Conservation (phyloP, 2,113 vertebrate species). For the Eulemur macaco region DNA sequence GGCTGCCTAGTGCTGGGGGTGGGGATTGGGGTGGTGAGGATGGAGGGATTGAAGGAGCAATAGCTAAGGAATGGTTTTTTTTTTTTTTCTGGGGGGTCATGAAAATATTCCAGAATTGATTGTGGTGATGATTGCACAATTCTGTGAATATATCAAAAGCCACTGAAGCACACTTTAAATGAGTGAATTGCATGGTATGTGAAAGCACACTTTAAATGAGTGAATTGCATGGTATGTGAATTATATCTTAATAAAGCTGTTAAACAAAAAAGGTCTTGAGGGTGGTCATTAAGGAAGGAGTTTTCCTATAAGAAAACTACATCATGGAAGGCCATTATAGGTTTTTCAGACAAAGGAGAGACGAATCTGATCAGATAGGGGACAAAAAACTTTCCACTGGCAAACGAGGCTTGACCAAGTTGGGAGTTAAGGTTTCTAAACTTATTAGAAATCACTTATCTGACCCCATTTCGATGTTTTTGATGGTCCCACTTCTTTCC, state of each 20-base stretch:
- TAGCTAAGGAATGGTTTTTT: neutral
- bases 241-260: neutral
- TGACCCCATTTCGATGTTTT: neutral
- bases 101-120: neutral
- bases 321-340: neutral
- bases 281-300: neutral
- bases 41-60: neutral
- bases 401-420: neutral
- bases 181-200: neutral
- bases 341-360: neutral
- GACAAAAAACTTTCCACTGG: neutral
- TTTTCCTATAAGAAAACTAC: neutral
- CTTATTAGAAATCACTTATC: neutral
- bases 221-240: neutral
- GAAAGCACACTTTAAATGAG: neutral
- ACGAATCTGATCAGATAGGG: neutral
- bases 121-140: neutral
- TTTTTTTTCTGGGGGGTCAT: neutral
- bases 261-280: neutral
- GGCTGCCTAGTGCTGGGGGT: neutral
- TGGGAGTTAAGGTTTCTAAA: neutral
- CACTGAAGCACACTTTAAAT: neutral
- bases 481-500: neutral
- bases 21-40: rapidly evolving
- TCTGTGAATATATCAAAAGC: neutral